Evolutionary conservation across 2,888 invertebrate genomes (phyloP), one percentile per base, ranked within the genome.

Genomic region (Nymphalis urticae): DNA sequence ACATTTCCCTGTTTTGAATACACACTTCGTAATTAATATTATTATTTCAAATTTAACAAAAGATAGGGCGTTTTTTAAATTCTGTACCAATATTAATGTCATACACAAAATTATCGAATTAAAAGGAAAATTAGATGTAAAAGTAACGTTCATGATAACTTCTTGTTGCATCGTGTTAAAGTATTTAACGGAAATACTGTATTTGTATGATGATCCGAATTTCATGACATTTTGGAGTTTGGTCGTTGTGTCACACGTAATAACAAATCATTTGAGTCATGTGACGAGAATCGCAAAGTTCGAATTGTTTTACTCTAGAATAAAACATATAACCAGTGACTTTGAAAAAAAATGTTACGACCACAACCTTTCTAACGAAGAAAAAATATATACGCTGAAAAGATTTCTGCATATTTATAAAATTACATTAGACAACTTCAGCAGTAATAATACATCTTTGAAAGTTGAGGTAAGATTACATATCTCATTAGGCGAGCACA

Each of bases 371-470:
- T 21, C 21, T 6, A 10, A 16, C 17, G 36, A 66, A 13, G 42
- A 60, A 10, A 63, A 66, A 32, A 24, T 48, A 48, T 17, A 47
- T 10, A n/a, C 59, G 7, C 8, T 71, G n/a, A 62, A 62, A 36
- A 42, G 51, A 42, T 69, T 71, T 58, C 16, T 66, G 50, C 36
- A 47, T 17, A 36, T 48, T 0, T 71, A 71, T 42, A 71, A 71
- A 66, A 47, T 21, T 48, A 56, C 69, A 42, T 16, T 64, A 10
- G 48, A 69, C 32, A 58, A 17, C 51, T 59, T 71, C 24, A 36
- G n/a, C 17, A 48, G n/a, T 17, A 58, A 24, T n/a, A 61, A 48
- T 21, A 56, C 58, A 19, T 48, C 64, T 2, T n/a, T 69, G 8
- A 66, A 71, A 58, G 2, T 62, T 32, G 17, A 48, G 66, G 71